These are phyloP conservation scores for Hypomesus transpacificus DNA, from an alignment of 2,113 vertebrate genomes.

Conservation along the genomic window DNA sequence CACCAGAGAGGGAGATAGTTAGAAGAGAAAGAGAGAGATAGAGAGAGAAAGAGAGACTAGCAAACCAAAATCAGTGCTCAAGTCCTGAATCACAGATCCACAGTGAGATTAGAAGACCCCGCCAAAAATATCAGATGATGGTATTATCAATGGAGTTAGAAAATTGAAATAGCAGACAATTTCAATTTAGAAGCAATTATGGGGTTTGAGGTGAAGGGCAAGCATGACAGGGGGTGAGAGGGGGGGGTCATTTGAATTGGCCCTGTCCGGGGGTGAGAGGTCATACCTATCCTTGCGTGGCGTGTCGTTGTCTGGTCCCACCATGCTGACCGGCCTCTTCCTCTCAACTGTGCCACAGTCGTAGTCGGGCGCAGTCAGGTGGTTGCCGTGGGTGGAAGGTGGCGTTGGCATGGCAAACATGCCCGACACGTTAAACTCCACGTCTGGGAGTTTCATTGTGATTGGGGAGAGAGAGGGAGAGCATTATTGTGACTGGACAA, in stretches of 20 bases:
- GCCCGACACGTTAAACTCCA: slow-evolving; percentile 96
- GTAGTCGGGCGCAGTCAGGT: slow-evolving; percentile 67
- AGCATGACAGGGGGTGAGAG: neutral
- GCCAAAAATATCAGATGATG: neutral
- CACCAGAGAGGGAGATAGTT: neutral
- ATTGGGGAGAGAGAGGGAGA: neutral
- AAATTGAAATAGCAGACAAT: neutral
- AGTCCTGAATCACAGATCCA: too few species aligned
- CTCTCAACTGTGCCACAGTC: slow-evolving; percentile 84
- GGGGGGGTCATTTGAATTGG: neutral
- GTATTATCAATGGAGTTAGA: neutral
- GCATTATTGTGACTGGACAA: neutral
- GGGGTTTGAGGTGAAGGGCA: neutral
- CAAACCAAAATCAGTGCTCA: neutral
- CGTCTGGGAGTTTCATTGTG: slow-evolving; percentile 67
- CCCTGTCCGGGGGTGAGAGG: slow-evolving; percentile 74
- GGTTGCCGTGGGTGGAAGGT: slow-evolving; percentile 81
- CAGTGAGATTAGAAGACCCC: neutral
- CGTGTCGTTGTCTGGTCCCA: slow-evolving; percentile 82
- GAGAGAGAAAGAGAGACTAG: neutral
- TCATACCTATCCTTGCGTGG: slow-evolving; percentile 87
- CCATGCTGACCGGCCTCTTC: slow-evolving; percentile 91
- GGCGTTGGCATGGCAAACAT: slow-evolving; percentile 85
- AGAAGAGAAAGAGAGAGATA: neutral
- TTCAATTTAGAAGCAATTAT: neutral